Evolutionary conservation across 2,797 vertebrate genomes (phyloP), one percentile per base, ranked within the genome.

Genomic region (Clarias fuscus): DNA sequence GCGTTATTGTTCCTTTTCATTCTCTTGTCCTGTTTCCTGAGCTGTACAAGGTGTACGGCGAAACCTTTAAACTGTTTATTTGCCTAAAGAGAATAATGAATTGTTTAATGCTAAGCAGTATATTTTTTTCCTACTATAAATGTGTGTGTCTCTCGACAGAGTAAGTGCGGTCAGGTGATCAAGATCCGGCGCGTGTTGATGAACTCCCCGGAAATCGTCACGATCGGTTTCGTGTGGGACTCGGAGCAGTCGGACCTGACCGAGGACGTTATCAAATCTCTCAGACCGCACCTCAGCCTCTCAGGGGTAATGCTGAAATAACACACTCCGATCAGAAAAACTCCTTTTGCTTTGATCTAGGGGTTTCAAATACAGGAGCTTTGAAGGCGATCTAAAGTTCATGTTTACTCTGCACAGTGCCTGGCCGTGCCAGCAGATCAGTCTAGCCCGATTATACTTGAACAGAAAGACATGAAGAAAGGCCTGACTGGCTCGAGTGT

Each of bases 171-270:
- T 82, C 98, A 99, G 92, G 97, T 93, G 93, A 98, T 98, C 88
- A 97, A 95, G 94, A 98, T 99, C 83, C 96, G 97, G 27, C 96
- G 96, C 27, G 98, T 99, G 89, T 95, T 99, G 78, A 99, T 99
- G 98, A 99, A 99, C 92, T 98, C 96, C 80, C 98, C 98, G 0
- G 97, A 99, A 94, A 98, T 99, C 18, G 98, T 99, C 14, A 99
- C 97, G n/a, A 97, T 99, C 0, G 98, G 98, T 77, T 95, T 99
- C 48, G 97, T 99, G 61, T 99, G 98, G 98, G 98, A 99, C 93
- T 96, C 98, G 0, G 98, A 99, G n/a, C 97, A 99, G 92, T 99
- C 98, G 0, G 97, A 99, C 91, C 95, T 98, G 89, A 98, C 96
- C 0, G 97, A 98, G 88, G 98, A 99, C 30, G 97, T 99, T 72